Base-by-base conservation (phyloP, 2,113 vertebrate genomes). In the Gambusia holbrooki region DNA sequence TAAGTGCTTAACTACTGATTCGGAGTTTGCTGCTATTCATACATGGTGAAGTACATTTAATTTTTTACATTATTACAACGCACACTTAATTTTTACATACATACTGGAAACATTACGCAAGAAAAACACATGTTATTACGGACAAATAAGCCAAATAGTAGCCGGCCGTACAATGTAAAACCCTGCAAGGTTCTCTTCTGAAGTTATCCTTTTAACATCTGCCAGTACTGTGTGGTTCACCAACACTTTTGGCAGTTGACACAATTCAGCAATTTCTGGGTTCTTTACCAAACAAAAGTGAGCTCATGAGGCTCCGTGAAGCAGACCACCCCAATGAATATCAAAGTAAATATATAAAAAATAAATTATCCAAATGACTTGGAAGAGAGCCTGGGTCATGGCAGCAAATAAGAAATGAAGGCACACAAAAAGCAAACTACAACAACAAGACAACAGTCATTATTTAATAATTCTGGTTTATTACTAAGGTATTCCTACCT, bases 1-100 rank as follows among this genome's bases (percentile, higher is more conserved):
- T 76, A 76, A 82, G 79, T 68, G 72, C 63, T 80, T n/a, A n/a
- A 69, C 14, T 71, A 64, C 66, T 58, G 19, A 19, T 58, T 58
- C 51, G 11, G 51, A 10, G 22, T 58, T 58, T 58, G 9, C 22
- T 58, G 51, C 22, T 58, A n/a, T 58, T 58, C 51, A n/a, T 58
- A 58, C 51, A 10, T 9, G 74, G 51, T 79, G 32, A 81, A 9
- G 37, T 29, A 54, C 45, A 33, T 3, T 67, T 42, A 1, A 35
- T 0, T 45, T 42, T 42, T 28, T 28, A 27, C 45, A 17, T 29
- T n/a, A 40, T n/a, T 2, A 40, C 7, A 12, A 12, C 13, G 28
- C 27, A 30, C 37, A 25, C 19, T 69, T 69, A 13, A 66, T 25
- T 66, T 28, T 40, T 42, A 3, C 5, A 42, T 69, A 19, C 8